phyloP scores from a whole-genome alignment of 23 tunicate species.

The Styela plicata region DNA sequence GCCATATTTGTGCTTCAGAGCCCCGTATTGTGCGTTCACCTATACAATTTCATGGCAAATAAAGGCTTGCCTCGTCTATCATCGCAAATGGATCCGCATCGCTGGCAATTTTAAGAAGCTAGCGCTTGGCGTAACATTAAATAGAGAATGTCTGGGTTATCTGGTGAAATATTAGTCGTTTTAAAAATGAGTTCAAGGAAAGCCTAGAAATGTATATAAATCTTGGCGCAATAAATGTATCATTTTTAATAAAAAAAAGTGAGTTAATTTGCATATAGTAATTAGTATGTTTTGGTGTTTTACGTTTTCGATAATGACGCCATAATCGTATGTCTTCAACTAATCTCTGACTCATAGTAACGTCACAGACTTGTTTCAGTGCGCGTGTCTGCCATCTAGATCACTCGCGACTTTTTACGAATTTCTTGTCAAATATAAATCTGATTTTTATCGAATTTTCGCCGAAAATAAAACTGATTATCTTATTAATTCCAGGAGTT shows the following conservation, averaged over 20 bases:
- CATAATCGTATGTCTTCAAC: background rate
- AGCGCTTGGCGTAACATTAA: background rate
- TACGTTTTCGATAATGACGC: background rate
- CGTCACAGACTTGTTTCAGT: background rate
- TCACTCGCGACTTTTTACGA: too few relatives aligned
- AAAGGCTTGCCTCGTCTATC: background rate
- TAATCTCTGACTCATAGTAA: background rate
- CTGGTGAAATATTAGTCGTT: background rate
- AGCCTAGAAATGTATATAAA: too few relatives aligned
- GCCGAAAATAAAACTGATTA: background rate
- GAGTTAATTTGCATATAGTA: too few relatives aligned
- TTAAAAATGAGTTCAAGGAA: too few relatives aligned
- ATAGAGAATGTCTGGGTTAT: background rate
- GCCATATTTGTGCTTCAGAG: background rate
- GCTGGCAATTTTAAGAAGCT: background rate
- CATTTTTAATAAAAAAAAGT: too few relatives aligned
- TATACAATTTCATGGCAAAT: background rate
- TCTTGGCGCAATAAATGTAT: too few relatives aligned
- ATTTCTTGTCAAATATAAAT: too few relatives aligned
- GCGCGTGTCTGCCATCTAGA: too few relatives aligned
- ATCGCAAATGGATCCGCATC: background rate
- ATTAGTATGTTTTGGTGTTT: too few relatives aligned
- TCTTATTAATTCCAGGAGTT: conserved; percentile 55
- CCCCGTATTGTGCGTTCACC: background rate
- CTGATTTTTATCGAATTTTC: background rate